Percentiles rank a stretch among this genome's conserved stretches.
Conservation (phyloP, 2,113 vertebrate genomes). For the Saimiri boliviensis region DNA sequence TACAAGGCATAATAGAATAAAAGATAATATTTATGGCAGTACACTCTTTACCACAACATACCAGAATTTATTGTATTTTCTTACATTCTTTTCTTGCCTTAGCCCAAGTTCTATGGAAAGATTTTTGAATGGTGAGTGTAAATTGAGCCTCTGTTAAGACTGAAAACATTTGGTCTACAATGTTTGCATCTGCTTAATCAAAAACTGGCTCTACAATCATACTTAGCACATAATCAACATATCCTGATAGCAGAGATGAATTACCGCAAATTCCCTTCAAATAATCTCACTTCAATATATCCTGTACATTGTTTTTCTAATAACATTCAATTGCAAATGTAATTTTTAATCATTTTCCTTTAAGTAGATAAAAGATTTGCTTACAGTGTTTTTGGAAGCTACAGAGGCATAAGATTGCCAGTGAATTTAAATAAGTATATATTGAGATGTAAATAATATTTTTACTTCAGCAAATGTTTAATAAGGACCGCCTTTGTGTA, state of each 20-base stretch:
- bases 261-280: not conserved
- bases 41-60: not conserved
- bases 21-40: not conserved
- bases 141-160: not conserved
- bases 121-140: not conserved
- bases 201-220: not conserved
- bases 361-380: not conserved
- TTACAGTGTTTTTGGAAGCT: not conserved
- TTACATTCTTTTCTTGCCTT: not conserved
- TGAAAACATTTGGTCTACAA: not conserved
- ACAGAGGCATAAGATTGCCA: not conserved
- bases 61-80: not conserved
- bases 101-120: not conserved
- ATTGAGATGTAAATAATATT: not conserved
- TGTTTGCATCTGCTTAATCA: not conserved
- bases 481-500: not conserved
- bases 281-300: not conserved
- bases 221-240: not conserved
- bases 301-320: not conserved
- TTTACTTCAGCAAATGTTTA: not conserved
- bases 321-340: not conserved
- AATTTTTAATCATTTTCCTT: not conserved
- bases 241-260: not conserved
- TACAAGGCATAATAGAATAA: not conserved
- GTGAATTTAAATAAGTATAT: not conserved